Conservation (phyloP, 2,113 vertebrate genomes). For the Merops nubicus region DNA sequence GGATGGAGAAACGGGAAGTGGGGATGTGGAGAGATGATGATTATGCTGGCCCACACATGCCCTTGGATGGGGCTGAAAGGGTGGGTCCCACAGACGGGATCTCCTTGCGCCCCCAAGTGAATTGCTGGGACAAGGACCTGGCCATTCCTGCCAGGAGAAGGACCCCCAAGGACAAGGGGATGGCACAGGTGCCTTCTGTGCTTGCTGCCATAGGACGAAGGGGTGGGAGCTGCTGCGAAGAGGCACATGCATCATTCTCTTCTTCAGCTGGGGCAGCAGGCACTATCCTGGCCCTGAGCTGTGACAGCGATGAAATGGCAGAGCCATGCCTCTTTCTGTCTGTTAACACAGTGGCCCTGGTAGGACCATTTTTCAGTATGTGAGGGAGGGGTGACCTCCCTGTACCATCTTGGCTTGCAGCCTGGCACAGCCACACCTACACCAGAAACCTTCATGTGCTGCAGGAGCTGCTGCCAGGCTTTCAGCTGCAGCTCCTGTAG, state of each 20-base stretch:
- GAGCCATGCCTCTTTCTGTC: neutral
- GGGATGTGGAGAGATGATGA: neutral
- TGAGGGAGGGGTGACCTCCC: neutral
- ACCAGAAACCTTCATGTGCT: no score
- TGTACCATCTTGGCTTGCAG: no score
- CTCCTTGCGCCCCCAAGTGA: neutral
- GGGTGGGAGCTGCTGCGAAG: no score
- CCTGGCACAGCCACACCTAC: neutral
- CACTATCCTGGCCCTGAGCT: neutral
- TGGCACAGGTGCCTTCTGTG: neutral
- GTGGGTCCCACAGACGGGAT: neutral
- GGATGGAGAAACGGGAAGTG: neutral
- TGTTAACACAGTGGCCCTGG: no score
- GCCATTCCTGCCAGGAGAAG: neutral
- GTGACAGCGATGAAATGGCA: neutral
- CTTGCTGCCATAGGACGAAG: rapidly evolving
- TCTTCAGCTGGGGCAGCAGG: neutral
- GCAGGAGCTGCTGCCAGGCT: no score
- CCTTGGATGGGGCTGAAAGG: rapidly evolving
- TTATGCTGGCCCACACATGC: rapidly evolving
- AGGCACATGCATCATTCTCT: neutral
- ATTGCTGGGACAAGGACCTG: neutral
- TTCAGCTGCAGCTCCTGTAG: neutral
- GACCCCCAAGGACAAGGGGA: rapidly evolving
- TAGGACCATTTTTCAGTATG: neutral